These are phyloP conservation scores for Rhagologus leucostigma DNA, from an alignment of 2,113 vertebrate species.

Conservation along the genomic window DNA sequence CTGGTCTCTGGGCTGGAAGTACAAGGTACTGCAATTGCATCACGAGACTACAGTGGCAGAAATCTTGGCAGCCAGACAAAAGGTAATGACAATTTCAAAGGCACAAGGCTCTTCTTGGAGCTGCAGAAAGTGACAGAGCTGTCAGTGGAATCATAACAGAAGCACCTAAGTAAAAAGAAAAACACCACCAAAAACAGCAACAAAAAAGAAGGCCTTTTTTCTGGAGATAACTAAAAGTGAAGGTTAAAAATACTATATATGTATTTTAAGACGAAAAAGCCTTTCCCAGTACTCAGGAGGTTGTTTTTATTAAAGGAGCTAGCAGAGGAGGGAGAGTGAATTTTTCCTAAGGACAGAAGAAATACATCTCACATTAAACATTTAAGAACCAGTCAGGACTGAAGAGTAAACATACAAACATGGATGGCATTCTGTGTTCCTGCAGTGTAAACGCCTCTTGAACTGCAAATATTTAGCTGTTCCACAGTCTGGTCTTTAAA, in stretches of 20 bases:
- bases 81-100: slow-evolving; percentile 67
- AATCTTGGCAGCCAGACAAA: slow-evolving; percentile 48
- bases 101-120: slow-evolving; percentile 38
- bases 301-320: background rate
- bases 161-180: slow-evolving; percentile 15
- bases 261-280: background rate
- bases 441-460: background rate
- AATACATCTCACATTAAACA: slow-evolving; percentile 28
- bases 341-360: background rate
- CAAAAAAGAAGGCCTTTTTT: background rate
- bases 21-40: background rate
- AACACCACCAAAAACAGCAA: background rate
- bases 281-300: background rate
- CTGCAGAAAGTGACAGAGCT: slow-evolving; percentile 28
- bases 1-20: background rate
- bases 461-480: background rate
- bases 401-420: slow-evolving; percentile 27
- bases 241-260: background rate
- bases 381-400: background rate
- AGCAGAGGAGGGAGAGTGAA: background rate
- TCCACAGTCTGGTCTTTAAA: background rate
- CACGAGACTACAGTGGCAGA: background rate
- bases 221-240: background rate
- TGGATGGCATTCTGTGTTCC: slow-evolving; percentile 7
- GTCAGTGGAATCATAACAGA: slow-evolving; percentile 36